A percentile compares a stretch with the other conserved stretches of the same genome.
phyloP scores from a whole-genome alignment of 1,140 invertebrate species.

The Drosophila mauritiana region DNA sequence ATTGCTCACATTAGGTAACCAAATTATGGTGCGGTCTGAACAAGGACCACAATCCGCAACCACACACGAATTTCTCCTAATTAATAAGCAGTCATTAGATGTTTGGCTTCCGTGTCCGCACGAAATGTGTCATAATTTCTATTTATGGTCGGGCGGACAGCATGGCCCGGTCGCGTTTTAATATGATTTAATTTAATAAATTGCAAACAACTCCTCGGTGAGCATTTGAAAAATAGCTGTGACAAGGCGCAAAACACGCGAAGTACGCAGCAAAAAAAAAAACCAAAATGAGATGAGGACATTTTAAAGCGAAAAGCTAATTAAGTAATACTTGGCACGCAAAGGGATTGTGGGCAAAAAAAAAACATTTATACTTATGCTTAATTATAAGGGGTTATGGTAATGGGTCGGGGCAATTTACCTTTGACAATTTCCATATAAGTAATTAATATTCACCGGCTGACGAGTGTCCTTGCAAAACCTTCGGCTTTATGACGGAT shows the following conservation, averaged over 20 bases:
- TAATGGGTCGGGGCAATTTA: conserved; percentile 48
- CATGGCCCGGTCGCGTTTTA: conserved; percentile 51
- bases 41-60: conserved; percentile 65
- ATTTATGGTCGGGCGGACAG: conserved; percentile 62
- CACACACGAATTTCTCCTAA: conserved; percentile 69
- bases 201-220: conserved; percentile 69
- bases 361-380: conserved; percentile 6
- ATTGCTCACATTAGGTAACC: not conserved
- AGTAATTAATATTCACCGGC: conserved; percentile 25
- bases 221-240: conserved; percentile 70
- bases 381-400: conserved; percentile 38
- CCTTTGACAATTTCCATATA: conserved; percentile 33
- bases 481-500: conserved; percentile 10
- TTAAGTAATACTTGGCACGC: conserved; percentile 78
- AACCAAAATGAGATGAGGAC: conserved; percentile 28
- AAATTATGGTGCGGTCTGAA: conserved; percentile 9
- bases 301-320: conserved; percentile 72
- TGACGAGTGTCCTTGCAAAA: conserved; percentile 6
- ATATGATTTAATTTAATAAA: conserved; percentile 83
- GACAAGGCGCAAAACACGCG: conserved; percentile 25
- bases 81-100: conserved; percentile 72
- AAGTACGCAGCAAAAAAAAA: conserved; percentile 7
- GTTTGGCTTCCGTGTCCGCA: conserved; percentile 71
- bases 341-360: not conserved
- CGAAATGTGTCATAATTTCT: conserved; percentile 80